Base-by-base conservation (phyloP, 1,140 invertebrate species). In the Drosophila erecta region DNA sequence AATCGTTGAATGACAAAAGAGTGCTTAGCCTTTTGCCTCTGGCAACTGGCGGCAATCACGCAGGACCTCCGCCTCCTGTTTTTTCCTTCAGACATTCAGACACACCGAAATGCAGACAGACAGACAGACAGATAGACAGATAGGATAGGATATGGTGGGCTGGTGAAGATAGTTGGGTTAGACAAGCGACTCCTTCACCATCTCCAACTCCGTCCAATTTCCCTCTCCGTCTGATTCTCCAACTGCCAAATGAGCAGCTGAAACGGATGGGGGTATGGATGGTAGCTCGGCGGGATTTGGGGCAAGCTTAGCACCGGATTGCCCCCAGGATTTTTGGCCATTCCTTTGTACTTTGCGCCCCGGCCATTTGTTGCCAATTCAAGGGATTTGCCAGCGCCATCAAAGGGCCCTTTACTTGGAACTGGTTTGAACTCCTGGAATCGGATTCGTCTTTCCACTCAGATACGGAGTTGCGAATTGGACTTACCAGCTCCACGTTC, bases 401-500 rank as follows among this genome's bases (percentile, higher is more conserved):
- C 60, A 67, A 53, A 67, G 37, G 38, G 6, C 11, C 44, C 30
- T 10, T 8, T 7, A 30, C 30, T 46, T 7, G 43, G 37, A 37
- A 41, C 30, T 44, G 24, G 24, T 5, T 5, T 27, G 24, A 27
- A 27, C 24, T 27, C 27, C 7, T 59, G 41, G 37, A 62, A 58
- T 58, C 51, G 51, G 37, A 12, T 38, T n/a, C 37, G 14, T 14
- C 3, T 4, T 5, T 1, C 14, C 24, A 33, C 17, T 33, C 14
- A 35, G 30, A 47, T 44, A 37, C 27, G 40, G 8, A 46, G 35
- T 43, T 8, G 22, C 11, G 47, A 49, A 49, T 55, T 2, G 27
- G 15, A 86, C 87, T 78, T 89, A 92, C 90, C 62, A 41, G 71
- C 80, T 65, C 92, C 91, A 54, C 93, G 94, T 44, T 96, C 95